phyloP scores from a whole-genome alignment of 2,113 vertebrate genomes.

The Oryzias melastigma region DNA sequence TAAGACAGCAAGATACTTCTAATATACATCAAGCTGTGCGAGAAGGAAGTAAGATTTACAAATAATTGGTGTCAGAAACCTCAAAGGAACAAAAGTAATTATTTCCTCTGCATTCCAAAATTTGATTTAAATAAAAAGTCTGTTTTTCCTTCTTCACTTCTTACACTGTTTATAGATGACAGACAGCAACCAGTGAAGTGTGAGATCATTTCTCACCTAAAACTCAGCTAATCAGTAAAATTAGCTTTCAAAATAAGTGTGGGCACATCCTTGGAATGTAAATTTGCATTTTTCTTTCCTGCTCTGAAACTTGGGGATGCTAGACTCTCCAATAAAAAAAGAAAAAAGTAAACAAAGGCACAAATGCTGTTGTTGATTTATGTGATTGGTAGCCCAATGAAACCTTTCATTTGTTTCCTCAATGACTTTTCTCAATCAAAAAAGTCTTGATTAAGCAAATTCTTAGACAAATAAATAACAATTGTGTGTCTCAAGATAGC shows the following conservation, averaged over 20 bases:
- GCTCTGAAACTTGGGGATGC: conserved; percentile 4
- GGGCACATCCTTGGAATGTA: conserved; percentile 13
- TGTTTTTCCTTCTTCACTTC: conserved; percentile 14
- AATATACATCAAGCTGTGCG: background rate
- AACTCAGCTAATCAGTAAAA: conserved; percentile 39
- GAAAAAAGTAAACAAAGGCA: background rate
- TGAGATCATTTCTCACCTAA: conserved; percentile 36
- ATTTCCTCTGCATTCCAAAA: background rate
- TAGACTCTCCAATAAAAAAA: conserved; percentile 11
- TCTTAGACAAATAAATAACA: too few species aligned
- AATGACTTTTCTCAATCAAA: too few species aligned
- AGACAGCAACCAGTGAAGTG: conserved; percentile 28
- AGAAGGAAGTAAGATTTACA: background rate
- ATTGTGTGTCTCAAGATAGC: too few species aligned
- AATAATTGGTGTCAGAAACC: conserved; percentile 15
- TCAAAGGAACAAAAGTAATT: conserved; percentile 7
- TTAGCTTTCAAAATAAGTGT: conserved; percentile 41
- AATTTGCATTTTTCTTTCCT: conserved; percentile 28
- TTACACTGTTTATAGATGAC: conserved; percentile 26
- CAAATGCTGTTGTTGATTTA: too few species aligned
- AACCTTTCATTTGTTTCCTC: too few species aligned
- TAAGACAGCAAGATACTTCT: background rate
- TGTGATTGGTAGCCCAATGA: too few species aligned
- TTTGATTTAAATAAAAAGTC: conserved; percentile 26
- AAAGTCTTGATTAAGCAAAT: too few species aligned